These are phyloP conservation scores for Mnemiopsis leidyi DNA, from an alignment of 37 sponge, comb jelly and placozoan species.

Conservation along the genomic window DNA sequence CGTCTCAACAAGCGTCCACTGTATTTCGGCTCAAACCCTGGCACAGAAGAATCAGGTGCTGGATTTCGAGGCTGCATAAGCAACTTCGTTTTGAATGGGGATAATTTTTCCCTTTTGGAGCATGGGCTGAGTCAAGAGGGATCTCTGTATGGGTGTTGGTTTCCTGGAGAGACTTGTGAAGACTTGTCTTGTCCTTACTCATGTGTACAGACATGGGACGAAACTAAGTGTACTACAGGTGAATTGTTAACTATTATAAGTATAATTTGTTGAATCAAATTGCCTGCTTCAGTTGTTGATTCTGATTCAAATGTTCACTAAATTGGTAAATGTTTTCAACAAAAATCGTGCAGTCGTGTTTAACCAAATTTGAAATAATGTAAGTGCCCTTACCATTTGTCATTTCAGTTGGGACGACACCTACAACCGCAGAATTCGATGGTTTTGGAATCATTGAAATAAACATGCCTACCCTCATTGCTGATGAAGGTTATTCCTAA, in stretches of 20 bases:
- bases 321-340: too few relatives aligned
- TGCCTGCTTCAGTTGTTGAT: too few relatives aligned
- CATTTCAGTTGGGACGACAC: neutral
- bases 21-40: neutral
- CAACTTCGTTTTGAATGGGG: neutral
- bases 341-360: too few relatives aligned
- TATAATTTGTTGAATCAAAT: too few relatives aligned
- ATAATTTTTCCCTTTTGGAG: neutral
- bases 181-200: slow-evolving; percentile 6
- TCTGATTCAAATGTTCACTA: too few relatives aligned
- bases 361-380: too few relatives aligned
- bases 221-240: slow-evolving; percentile 19
- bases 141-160: neutral
- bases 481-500: too few relatives aligned
- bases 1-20: neutral
- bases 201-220: slow-evolving; percentile 32
- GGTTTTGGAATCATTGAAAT: slow-evolving; percentile 43
- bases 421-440: neutral
- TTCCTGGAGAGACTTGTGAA: neutral
- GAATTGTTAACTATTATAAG: neutral
- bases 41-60: neutral
- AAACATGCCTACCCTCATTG: neutral
- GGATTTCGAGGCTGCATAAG: slow-evolving; percentile 12
- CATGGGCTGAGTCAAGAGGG: neutral
- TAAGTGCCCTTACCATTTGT: too few relatives aligned